Percentiles rank a stretch among this genome's conserved stretches.
These are phyloP conservation scores for Chondrilla cf. caribensis DNA, from an alignment of 37 sponge, comb jelly and placozoan species.

Conservation along the genomic window DNA sequence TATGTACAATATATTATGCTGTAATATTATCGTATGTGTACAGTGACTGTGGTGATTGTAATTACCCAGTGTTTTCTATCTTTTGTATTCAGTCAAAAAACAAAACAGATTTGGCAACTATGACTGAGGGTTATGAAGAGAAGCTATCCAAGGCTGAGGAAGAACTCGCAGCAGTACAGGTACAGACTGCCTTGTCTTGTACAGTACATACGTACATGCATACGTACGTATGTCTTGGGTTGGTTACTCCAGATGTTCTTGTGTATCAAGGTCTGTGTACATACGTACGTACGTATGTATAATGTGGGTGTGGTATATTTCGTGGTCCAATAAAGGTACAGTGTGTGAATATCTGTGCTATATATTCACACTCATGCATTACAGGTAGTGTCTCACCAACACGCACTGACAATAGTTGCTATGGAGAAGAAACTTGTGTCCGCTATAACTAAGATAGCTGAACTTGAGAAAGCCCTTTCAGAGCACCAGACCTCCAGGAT, in stretches of 20 bases:
- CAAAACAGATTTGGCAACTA: neutral
- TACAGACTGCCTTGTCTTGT: neutral
- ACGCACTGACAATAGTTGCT: conserved; percentile 72
- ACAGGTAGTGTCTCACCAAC: conserved; percentile 54
- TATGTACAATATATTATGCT: too few species aligned
- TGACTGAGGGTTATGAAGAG: neutral
- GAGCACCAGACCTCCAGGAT: neutral
- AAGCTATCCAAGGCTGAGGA: neutral
- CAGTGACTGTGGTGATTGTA: too few species aligned
- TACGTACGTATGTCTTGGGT: neutral
- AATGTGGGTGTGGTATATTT: too few species aligned
- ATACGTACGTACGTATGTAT: neutral
- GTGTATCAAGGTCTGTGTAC: too few species aligned
- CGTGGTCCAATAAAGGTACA: too few species aligned
- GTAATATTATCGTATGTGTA: too few species aligned
- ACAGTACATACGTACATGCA: neutral
- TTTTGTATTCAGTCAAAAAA: neutral
- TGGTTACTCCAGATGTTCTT: too few species aligned
- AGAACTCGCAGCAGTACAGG: neutral
- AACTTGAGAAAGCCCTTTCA: neutral
- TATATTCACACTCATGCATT: neutral
- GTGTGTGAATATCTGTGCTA: too few species aligned
- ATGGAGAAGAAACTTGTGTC: conserved; percentile 71
- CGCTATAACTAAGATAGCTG: conserved; percentile 18
- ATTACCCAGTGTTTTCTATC: too few species aligned